Percentiles rank a stretch among this genome's conserved stretches.
phyloP scores from a whole-genome alignment of 2,113 vertebrate species.

The Cricetomys ansorgei region DNA sequence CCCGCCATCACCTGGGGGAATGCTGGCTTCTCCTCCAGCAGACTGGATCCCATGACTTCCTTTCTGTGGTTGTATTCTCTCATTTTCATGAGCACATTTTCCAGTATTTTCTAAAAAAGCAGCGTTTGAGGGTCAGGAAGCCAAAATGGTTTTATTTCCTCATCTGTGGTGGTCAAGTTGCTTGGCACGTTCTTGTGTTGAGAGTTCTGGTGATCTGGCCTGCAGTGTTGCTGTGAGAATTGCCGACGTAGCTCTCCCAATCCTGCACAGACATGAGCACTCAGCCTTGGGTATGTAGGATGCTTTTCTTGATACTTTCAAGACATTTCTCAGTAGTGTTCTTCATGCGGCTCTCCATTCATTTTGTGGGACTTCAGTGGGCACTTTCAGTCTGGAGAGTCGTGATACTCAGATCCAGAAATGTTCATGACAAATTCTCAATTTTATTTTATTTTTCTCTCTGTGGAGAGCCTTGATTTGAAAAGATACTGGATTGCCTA shows the following conservation, averaged over 20 bases:
- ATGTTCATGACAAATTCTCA: background rate
- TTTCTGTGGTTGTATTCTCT: background rate
- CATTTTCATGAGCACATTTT: background rate
- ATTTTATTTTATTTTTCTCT: background rate
- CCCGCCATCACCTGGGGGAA: background rate
- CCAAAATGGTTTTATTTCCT: background rate
- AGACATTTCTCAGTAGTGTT: background rate
- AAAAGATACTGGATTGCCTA: background rate
- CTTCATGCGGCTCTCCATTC: background rate
- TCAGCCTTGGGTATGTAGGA: background rate
- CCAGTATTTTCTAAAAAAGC: constrained; percentile 1
- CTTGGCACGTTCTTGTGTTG: background rate
- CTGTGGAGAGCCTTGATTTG: background rate
- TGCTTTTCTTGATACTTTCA: background rate
- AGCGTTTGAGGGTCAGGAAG: background rate
- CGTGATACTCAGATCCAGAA: background rate
- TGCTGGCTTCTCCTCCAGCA: background rate
- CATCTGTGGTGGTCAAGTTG: background rate
- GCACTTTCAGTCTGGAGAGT: background rate
- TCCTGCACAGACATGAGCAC: background rate
- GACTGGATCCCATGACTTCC: background rate
- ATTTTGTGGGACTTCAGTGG: background rate
- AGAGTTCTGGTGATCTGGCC: background rate
- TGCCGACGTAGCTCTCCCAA: background rate
- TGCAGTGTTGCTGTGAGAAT: background rate